phyloP scores from a whole-genome alignment of 2,113 vertebrate species.

The Mobula birostris region DNA sequence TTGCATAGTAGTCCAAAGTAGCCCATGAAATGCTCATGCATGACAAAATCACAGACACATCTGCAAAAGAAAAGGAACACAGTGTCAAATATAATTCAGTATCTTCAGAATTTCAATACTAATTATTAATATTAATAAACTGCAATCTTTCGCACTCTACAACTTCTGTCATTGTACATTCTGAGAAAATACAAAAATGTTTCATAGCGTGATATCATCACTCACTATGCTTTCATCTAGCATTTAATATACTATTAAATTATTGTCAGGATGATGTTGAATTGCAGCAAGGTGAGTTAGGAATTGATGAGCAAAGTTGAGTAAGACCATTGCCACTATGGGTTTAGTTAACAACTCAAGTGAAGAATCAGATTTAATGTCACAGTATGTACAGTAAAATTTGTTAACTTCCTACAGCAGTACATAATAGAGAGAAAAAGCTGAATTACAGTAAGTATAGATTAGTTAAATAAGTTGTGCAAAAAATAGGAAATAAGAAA shows the following conservation, averaged over 20 bases:
- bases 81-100: not conserved
- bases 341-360: not conserved
- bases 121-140: conserved; percentile 14
- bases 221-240: not conserved
- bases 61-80: conserved; percentile 47
- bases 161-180: not conserved
- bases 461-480: no score
- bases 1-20: conserved; percentile 71
- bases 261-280: not conserved
- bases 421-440: no score
- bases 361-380: not conserved
- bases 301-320: no score
- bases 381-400: no score
- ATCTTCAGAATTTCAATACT: not conserved
- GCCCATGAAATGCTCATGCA: conserved; percentile 70
- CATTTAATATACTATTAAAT: not conserved
- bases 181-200: not conserved
- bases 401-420: no score
- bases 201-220: not conserved
- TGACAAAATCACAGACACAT: conserved; percentile 59
- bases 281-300: not conserved
- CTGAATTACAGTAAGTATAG: no score
- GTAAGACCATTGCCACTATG: not conserved
- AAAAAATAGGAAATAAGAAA: no score
- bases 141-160: not conserved